A percentile compares a stretch with the other conserved stretches of the same genome.
Evolutionary conservation across 2,113 vertebrate species (phyloP).

Genomic region (Ornithorhynchus anatinus): DNA sequence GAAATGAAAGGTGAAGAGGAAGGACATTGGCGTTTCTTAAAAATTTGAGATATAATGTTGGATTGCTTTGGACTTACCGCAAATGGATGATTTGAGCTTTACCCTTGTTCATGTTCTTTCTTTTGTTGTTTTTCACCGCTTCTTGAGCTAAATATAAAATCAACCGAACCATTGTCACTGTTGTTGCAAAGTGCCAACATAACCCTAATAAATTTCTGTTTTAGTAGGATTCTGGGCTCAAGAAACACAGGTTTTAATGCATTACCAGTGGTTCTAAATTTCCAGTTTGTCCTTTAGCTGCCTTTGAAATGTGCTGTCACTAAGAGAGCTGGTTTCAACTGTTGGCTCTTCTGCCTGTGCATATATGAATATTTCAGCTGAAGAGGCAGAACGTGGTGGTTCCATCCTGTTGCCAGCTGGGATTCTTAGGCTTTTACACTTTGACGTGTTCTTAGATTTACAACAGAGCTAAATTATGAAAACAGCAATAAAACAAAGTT

Average conservation of each 20-base stretch:
- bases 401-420: background rate
- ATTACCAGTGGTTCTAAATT: conserved; percentile 17
- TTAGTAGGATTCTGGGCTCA: conserved; percentile 21
- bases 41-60: conserved; percentile 19
- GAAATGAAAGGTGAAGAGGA: conserved; percentile 7
- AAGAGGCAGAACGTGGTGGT: background rate
- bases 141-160: conserved; percentile 36
- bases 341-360: conserved; percentile 4
- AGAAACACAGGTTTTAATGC: conserved; percentile 16
- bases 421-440: conserved; percentile 1
- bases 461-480: background rate
- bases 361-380: conserved; percentile 54
- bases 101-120: conserved; percentile 26
- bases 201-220: conserved; percentile 46
- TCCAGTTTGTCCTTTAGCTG: conserved; percentile 32
- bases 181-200: conserved; percentile 6
- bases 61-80: conserved; percentile 29
- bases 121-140: conserved; percentile 32
- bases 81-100: conserved; percentile 30
- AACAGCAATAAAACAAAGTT: background rate
- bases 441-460: conserved; percentile 1
- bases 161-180: background rate
- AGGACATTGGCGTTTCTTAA: background rate
- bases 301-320: conserved; percentile 46
- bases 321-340: conserved; percentile 1